Evolutionary conservation across 1,140 invertebrate species (phyloP), one percentile per base, ranked within the genome.

Genomic region (Heliconius hermathena): DNA sequence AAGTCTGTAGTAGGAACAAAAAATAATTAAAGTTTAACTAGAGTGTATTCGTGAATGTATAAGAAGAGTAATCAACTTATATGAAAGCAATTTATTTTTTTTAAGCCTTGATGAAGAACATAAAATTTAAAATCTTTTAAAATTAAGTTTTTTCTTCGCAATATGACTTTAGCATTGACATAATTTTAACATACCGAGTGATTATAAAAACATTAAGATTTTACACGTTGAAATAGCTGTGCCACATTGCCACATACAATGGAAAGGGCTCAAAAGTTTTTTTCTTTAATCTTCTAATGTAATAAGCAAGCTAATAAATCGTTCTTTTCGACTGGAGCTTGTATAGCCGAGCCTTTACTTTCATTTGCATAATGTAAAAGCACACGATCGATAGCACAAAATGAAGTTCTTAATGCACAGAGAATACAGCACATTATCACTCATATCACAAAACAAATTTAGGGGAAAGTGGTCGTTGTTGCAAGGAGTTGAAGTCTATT

Each of bases 361-460:
- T 76, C 74, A 76, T 76, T 76, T 76, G 74, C 74, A 76, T 76
- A 76, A 76, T 76, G 74, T 76, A 71, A 71, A 76, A 29, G 60
- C 74, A 71, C 60, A 76, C 74, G 74, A 76, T 76, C 74, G 74
- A 76, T 76, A 76, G 38, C 16, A 66, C 74, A 29, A 71, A 76
- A 76, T 76, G 74, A 76, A 76, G 74, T 76, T 76, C 74, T 76
- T 76, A 76, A 41, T 70, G 38, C 60, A 70, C 38, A 76, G 74
- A 76, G 26, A 70, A 70, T 76, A 76, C n/a, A 54, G 54, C 22
- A 26, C 74, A 76, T 76, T 38, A 70, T 71, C 60, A 66, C 60
- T 66, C 11, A 66, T 66, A 29, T 26, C 26, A 66, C 60, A 66
- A 66, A 13, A 66, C 13, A 16, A 13, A 29, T 66, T 41, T 41